These are phyloP conservation scores for Drosophila prosaltans DNA, from an alignment of 1,140 invertebrate species.

Conservation along the genomic window DNA sequence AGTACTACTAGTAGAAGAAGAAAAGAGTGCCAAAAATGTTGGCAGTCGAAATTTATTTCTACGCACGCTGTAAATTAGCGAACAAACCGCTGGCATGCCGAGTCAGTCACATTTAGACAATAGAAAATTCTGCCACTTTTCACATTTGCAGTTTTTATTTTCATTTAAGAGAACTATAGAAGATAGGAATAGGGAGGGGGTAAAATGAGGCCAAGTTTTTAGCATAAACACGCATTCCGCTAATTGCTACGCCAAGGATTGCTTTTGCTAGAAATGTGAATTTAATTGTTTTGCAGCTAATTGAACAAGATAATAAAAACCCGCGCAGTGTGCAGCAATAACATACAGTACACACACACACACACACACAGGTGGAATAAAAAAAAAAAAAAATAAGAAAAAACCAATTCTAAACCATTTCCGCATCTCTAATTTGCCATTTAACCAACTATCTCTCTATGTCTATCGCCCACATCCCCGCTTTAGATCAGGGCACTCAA, in stretches of 20 bases:
- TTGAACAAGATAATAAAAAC: constrained; percentile 42
- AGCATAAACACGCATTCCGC: constrained; percentile 59
- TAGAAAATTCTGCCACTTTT: constrained; percentile 25
- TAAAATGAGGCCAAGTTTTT: constrained; percentile 69
- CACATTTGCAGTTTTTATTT: background rate
- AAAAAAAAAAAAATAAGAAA: constrained; percentile 6
- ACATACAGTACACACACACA: too few relatives aligned
- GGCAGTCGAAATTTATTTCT: constrained; percentile 71
- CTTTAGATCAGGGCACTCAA: constrained; percentile 77
- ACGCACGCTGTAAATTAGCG: constrained; percentile 77
- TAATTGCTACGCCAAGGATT: constrained; percentile 50
- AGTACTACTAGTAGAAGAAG: constrained; percentile 8
- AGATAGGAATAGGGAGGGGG: constrained; percentile 14
- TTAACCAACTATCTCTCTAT: constrained; percentile 14
- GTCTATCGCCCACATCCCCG: background rate
- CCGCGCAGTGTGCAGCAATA: constrained; percentile 11
- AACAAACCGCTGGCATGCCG: constrained; percentile 33
- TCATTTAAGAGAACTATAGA: constrained; percentile 2
- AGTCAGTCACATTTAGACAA: constrained; percentile 33
- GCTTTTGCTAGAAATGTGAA: constrained; percentile 20
- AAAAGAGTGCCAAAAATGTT: constrained; percentile 46
- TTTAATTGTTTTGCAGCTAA: constrained; percentile 59
- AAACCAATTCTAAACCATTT: constrained; percentile 41
- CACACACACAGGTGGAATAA: too few relatives aligned
- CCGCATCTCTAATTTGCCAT: constrained; percentile 39